Evolutionary conservation across 2,888 invertebrate species (phyloP).

Genomic region (Ethmia dodecea): DNA sequence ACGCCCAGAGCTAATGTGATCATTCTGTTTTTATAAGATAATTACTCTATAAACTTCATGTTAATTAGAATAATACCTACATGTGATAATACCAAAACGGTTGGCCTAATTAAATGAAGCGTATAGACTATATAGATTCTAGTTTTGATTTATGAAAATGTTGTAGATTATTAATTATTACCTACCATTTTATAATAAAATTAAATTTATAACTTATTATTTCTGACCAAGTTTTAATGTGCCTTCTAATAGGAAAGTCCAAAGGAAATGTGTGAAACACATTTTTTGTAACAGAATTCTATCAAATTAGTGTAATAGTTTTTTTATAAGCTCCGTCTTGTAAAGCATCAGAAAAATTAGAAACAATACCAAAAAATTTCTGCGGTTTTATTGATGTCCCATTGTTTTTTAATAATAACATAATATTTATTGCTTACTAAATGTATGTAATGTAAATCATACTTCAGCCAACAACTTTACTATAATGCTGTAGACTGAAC

Average conservation of each 20-base stretch:
- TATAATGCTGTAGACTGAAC: constrained; percentile 70
- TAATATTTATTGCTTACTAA: not conserved
- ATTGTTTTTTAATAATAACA: not conserved
- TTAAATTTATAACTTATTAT: too few relatives aligned
- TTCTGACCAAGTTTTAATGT: constrained; percentile 25
- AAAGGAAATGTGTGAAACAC: constrained; percentile 13
- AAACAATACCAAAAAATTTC: constrained; percentile 25
- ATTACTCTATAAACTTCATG: too few relatives aligned
- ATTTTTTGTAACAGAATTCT: constrained; percentile 14
- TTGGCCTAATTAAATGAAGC: too few relatives aligned
- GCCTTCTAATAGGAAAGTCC: constrained; percentile 30
- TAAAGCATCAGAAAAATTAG: constrained; percentile 46
- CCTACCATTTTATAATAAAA: constrained; percentile 14
- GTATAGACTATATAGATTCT: too few relatives aligned
- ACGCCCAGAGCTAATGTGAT: constrained; percentile 61
- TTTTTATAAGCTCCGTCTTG: constrained; percentile 32
- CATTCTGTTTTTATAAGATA: constrained; percentile 43
- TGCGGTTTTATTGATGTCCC: constrained; percentile 22
- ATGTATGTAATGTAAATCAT: not conserved
- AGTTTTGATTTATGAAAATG: constrained; percentile 11
- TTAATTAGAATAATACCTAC: too few relatives aligned
- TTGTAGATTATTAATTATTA: constrained; percentile 14
- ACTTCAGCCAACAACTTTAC: constrained; percentile 27
- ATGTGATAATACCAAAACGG: too few relatives aligned
- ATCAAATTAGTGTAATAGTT: constrained; percentile 24